Base-by-base conservation (phyloP, 2,113 vertebrate genomes). In the Perca flavescens region DNA sequence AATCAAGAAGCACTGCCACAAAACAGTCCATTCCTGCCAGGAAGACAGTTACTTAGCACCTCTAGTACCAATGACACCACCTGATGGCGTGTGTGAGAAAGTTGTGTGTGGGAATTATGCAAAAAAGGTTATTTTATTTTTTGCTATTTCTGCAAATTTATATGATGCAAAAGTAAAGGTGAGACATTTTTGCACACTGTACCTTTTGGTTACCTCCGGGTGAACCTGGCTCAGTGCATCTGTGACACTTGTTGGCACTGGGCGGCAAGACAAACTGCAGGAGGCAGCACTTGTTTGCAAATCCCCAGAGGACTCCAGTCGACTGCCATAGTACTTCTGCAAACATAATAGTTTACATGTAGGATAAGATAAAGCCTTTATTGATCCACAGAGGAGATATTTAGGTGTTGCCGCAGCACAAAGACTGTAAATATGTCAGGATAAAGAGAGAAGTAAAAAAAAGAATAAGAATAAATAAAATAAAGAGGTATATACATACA, bases 221-320 rank as follows among this genome's bases (percentile, higher is more conserved):
- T 95, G 95, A 81, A 96, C 86, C 73, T 85, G 90, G 80, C 62
- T 83, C 49, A 96, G 76, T 12, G 95, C 95, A 4, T 94, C 86
- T 2, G 22, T 56, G 5, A 92, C 92, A 34, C 80, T 91, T 22
- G 14, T 88, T 1, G 85, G 61, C 47, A 79, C 1, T 0, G 68
- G 62, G 17, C 63, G 14, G 15, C 28, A 61, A 10, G 82, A 16
- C 19, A 79, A 9, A 25, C 63, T 66, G 80, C 95, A 96, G 69
- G 93, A 82, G 1, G 92, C 5, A 0, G 92, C 95, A 52, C 80
- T 93, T 1, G 94, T 95, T 67, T 95, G 93, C 40, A 96, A 28
- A 53, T 93, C 94, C 56, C 52, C 21, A 3, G 94, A 90, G 1
- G 87, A 90, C 79, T 89, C 89, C 86, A 96, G 81, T 0, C 72